A percentile compares a stretch with the other conserved stretches of the same genome.
These are phyloP conservation scores for Drosophila aldrichi DNA, from an alignment of 2,888 invertebrate species.

Conservation along the genomic window DNA sequence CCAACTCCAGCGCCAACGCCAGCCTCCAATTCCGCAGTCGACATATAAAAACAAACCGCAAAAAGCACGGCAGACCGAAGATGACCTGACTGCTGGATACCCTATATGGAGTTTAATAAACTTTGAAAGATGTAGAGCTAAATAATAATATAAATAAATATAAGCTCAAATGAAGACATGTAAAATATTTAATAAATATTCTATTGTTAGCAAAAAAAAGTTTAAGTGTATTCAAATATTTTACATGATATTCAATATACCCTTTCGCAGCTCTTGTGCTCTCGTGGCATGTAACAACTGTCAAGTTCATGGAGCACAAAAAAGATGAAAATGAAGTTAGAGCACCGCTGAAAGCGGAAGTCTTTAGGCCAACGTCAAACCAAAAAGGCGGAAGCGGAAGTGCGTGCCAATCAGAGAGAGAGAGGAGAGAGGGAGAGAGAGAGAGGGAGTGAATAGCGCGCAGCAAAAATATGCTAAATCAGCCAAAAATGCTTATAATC, in stretches of 20 bases:
- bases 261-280: background rate
- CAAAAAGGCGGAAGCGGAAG: constrained; percentile 75
- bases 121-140: too few relatives aligned
- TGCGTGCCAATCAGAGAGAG: constrained; percentile 63
- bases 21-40: constrained; percentile 42
- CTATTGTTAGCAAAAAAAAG: background rate
- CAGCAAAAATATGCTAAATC: constrained; percentile 74
- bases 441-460: constrained; percentile 2
- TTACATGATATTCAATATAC: constrained; percentile 3
- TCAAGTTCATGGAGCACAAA: constrained; percentile 60
- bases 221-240: background rate
- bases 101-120: constrained; percentile 9
- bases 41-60: constrained; percentile 78
- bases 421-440: constrained; percentile 2
- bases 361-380: constrained; percentile 75
- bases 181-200: background rate
- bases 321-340: constrained; percentile 67
- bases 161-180: background rate
- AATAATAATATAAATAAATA: background rate
- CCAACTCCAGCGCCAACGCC: constrained; percentile 25
- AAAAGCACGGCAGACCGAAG: constrained; percentile 46
- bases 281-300: constrained; percentile 34
- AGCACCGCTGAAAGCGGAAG: constrained; percentile 65
- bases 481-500: constrained; percentile 79
- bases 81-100: constrained; percentile 19